A percentile compares a stretch with the other conserved stretches of the same genome.
phyloP scores from a whole-genome alignment of 1,140 invertebrate genomes.

The Atta texana region DNA sequence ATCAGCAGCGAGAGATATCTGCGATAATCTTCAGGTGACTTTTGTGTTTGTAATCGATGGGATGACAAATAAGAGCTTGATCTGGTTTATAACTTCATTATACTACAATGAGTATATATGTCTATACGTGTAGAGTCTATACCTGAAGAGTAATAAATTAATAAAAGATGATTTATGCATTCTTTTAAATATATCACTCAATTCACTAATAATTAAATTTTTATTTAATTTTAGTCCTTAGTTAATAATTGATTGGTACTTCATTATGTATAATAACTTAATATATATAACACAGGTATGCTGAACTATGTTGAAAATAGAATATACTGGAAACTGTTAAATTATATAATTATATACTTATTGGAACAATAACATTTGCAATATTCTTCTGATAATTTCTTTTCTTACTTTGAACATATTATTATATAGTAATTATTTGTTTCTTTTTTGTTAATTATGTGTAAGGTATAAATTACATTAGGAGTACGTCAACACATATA shows the following conservation, averaged over 20 bases:
- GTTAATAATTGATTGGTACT: background rate
- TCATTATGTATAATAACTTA: background rate
- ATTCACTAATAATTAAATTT: background rate
- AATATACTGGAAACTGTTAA: background rate
- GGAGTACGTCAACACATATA: background rate
- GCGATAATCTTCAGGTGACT: conserved; percentile 13
- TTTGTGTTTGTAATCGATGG: background rate
- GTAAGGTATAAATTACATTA: conserved; percentile 13
- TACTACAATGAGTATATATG: background rate
- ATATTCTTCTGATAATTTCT: background rate
- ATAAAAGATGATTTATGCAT: background rate
- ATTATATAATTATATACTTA: background rate
- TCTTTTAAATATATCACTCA: background rate
- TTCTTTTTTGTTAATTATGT: background rate
- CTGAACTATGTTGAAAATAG: background rate
- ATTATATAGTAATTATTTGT: background rate
- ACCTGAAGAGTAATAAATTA: background rate
- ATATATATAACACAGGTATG: background rate
- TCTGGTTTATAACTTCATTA: background rate
- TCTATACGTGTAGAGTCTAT: background rate
- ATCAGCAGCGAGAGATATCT: background rate
- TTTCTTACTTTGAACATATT: background rate
- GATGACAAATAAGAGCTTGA: background rate
- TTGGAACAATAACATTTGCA: background rate
- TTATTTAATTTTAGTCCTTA: background rate